Conservation (phyloP, 2,797 vertebrate genomes). For the Synaphobranchus kaupii region DNA sequence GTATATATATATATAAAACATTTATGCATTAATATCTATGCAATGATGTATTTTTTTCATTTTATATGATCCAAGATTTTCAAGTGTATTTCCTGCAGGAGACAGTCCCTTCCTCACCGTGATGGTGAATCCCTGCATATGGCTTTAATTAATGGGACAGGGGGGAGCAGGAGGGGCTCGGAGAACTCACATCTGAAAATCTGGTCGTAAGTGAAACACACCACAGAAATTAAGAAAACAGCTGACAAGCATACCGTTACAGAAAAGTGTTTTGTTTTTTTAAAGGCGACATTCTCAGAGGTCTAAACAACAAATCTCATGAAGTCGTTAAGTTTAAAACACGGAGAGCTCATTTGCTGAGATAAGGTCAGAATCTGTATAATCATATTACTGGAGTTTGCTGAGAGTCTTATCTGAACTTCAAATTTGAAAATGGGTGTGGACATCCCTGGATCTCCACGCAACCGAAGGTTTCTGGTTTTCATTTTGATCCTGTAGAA, state of each 20-base stretch:
- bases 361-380: not conserved
- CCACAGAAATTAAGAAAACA: not conserved
- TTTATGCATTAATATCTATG: constrained; percentile 55
- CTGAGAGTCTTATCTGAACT: not conserved
- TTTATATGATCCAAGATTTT: constrained; percentile 45
- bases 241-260: not conserved
- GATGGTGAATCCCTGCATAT: constrained; percentile 57
- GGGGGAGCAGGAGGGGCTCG: constrained; percentile 36
- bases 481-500: not conserved
- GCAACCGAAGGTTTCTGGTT: not conserved
- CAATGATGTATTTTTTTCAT: constrained; percentile 47
- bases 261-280: not conserved
- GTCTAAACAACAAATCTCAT: not conserved
- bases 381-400: not conserved
- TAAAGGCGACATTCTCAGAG: not conserved
- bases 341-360: not conserved
- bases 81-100: constrained; percentile 53
- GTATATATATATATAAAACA: constrained; percentile 67
- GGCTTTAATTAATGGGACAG: constrained; percentile 63
- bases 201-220: constrained; percentile 34
- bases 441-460: not conserved
- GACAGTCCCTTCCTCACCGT: constrained; percentile 35
- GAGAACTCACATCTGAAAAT: constrained; percentile 49
- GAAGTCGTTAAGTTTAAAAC: not conserved
- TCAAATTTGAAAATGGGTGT: not conserved